Percentiles rank a stretch among this genome's conserved stretches.
These are phyloP conservation scores for Notocelia uddmanniana DNA, from an alignment of 2,888 invertebrate genomes.

Conservation along the genomic window DNA sequence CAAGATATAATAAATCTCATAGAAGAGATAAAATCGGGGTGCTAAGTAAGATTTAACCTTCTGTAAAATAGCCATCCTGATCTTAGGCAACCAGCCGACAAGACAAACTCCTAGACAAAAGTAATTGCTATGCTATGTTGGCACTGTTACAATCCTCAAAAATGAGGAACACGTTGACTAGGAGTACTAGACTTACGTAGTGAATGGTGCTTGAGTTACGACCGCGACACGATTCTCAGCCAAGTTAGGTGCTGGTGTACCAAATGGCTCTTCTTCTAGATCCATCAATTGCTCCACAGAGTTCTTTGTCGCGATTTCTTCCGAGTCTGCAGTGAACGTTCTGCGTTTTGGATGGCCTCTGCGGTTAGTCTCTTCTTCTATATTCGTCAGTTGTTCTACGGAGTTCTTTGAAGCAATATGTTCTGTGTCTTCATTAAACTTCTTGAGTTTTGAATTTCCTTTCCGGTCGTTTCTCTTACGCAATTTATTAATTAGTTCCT, in stretches of 20 bases:
- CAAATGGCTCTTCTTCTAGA: conserved; percentile 76
- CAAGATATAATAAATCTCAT: too few relatives aligned
- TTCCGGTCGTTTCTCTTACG: conserved; percentile 64
- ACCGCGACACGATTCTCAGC: conserved; percentile 72
- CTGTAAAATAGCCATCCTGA: too few relatives aligned
- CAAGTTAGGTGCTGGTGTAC: conserved; percentile 66
- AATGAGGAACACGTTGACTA: too few relatives aligned
- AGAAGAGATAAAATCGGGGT: too few relatives aligned
- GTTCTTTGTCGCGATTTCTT: conserved; percentile 61
- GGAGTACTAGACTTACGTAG: conserved; percentile 57
- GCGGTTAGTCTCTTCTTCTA: conserved; percentile 72
- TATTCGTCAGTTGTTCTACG: conserved; percentile 65
- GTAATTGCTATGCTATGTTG: too few relatives aligned
- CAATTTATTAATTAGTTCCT: conserved; percentile 64
- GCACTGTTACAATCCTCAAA: too few relatives aligned
- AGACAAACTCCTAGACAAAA: too few relatives aligned
- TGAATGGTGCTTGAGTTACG: conserved; percentile 63
- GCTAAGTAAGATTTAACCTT: too few relatives aligned
- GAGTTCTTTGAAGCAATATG: conserved; percentile 62
- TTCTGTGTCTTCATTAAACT: conserved; percentile 50
- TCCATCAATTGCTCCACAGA: conserved; percentile 66
- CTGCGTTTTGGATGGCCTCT: conserved; percentile 60
- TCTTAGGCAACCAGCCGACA: too few relatives aligned
- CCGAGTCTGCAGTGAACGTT: conserved; percentile 51
- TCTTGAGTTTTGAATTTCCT: conserved; percentile 56